These are phyloP conservation scores for Hyperoodon ampullatus DNA, from an alignment of 2,113 vertebrate genomes.

Conservation along the genomic window DNA sequence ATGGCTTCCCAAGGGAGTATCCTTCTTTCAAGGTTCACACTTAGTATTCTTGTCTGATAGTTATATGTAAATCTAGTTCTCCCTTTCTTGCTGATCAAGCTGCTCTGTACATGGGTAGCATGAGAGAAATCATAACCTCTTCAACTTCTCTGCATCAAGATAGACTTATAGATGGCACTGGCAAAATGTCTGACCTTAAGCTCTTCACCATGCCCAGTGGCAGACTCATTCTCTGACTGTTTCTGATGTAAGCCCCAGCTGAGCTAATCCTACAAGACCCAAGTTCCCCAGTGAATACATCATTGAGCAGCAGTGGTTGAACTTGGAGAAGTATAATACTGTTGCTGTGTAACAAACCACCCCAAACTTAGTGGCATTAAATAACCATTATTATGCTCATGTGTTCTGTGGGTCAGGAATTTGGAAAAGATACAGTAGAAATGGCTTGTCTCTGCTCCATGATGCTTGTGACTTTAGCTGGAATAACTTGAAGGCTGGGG, in stretches of 20 bases:
- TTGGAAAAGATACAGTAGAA: neutral
- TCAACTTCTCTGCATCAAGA: neutral
- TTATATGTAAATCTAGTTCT: neutral
- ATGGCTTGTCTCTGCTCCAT: neutral
- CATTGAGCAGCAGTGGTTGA: neutral
- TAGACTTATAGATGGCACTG: neutral
- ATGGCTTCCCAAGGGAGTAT: neutral
- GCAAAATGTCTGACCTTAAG: neutral
- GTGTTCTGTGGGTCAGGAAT: neutral
- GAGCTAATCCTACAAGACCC: neutral
- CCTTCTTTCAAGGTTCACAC: neutral
- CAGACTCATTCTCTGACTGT: neutral
- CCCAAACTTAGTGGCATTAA: neutral
- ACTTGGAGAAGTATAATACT: neutral
- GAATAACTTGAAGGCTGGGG: neutral
- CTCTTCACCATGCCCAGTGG: neutral
- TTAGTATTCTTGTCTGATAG: neutral
- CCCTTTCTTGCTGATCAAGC: neutral
- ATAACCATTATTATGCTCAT: neutral
- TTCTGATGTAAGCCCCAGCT: neutral
- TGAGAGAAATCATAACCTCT: neutral
- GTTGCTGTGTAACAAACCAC: neutral
- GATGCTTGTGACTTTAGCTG: neutral
- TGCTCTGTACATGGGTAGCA: neutral
- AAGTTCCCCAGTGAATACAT: neutral